Percentiles rank a stretch among this genome's conserved stretches.
Conservation (phyloP, 2,797 vertebrate genomes). For the Melanotaenia boesemani region DNA sequence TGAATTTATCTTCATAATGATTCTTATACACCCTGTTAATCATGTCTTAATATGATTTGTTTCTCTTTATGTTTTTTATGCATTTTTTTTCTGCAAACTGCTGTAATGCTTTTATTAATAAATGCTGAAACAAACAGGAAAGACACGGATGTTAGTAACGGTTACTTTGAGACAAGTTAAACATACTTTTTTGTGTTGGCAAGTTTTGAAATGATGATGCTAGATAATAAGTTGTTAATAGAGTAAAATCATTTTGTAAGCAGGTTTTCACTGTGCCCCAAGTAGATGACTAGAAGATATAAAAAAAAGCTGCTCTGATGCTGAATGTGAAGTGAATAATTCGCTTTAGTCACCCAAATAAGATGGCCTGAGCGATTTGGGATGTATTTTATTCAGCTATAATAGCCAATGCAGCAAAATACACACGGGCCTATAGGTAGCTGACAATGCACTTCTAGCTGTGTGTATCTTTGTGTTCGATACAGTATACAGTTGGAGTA, state of each 20-base stretch:
- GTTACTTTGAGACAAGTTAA: background rate
- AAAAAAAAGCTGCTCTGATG: background rate
- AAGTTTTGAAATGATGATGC: background rate
- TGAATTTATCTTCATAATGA: too few relatives aligned
- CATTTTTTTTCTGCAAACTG: too few relatives aligned
- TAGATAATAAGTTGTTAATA: background rate
- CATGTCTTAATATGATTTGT: too few relatives aligned
- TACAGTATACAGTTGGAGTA: background rate
- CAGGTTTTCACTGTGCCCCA: background rate
- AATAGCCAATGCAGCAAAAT: constrained; percentile 10
- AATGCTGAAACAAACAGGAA: constrained; percentile 8
- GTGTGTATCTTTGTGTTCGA: background rate
- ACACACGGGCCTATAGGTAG: constrained; percentile 8
- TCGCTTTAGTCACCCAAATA: constrained; percentile 14
- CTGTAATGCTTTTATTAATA: background rate
- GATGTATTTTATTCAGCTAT: constrained; percentile 17
- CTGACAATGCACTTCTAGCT: constrained; percentile 3
- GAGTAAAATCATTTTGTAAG: background rate
- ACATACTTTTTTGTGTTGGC: background rate
- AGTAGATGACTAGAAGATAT: background rate
- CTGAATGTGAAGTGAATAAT: constrained; percentile 1
- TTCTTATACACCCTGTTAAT: too few relatives aligned
- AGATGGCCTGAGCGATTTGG: constrained; percentile 6
- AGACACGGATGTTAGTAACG: background rate
- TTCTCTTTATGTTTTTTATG: too few relatives aligned